phyloP scores from a whole-genome alignment of 2,113 vertebrate genomes.

The Holacanthus passer region DNA sequence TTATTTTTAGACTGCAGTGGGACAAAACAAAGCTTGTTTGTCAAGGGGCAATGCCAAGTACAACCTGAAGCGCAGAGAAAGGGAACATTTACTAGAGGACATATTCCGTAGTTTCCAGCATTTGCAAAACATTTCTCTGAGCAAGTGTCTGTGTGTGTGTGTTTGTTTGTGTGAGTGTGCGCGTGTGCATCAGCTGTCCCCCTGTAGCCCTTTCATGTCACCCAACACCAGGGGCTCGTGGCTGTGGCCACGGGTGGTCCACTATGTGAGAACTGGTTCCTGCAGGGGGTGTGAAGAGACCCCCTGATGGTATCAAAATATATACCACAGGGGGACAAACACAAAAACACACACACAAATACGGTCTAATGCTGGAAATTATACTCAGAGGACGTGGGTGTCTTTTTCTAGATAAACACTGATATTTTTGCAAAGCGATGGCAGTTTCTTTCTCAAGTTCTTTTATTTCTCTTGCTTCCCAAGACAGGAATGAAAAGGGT shows the following conservation, averaged over 20 bases:
- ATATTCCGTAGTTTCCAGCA: constrained; percentile 38
- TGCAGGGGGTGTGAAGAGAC: constrained; percentile 81
- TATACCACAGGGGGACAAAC: constrained; percentile 59
- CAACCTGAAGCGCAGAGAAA: constrained; percentile 48
- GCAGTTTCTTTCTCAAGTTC: not conserved
- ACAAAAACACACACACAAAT: constrained; percentile 11
- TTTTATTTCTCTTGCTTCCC: not conserved
- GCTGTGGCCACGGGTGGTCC: constrained; percentile 68
- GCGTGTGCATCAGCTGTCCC: constrained; percentile 64
- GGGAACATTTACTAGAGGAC: constrained; percentile 66
- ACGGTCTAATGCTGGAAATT: constrained; percentile 24
- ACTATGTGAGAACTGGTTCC: constrained; percentile 78
- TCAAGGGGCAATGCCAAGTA: constrained; percentile 54
- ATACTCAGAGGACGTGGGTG: constrained; percentile 19
- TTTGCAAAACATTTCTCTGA: constrained; percentile 57
- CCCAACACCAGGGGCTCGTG: constrained; percentile 66
- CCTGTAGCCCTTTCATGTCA: constrained; percentile 75
- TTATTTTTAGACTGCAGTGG: constrained; percentile 35
- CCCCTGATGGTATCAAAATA: constrained; percentile 79
- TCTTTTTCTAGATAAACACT: constrained; percentile 8
- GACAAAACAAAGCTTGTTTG: constrained; percentile 47
- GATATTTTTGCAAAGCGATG: constrained; percentile 4
- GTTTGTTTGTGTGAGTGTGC: constrained; percentile 21
- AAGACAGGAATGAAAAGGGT: not conserved
- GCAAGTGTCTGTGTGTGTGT: constrained; percentile 26